Base-by-base conservation (phyloP, 2,797 vertebrate genomes). In the Emydoidea blandingii region DNA sequence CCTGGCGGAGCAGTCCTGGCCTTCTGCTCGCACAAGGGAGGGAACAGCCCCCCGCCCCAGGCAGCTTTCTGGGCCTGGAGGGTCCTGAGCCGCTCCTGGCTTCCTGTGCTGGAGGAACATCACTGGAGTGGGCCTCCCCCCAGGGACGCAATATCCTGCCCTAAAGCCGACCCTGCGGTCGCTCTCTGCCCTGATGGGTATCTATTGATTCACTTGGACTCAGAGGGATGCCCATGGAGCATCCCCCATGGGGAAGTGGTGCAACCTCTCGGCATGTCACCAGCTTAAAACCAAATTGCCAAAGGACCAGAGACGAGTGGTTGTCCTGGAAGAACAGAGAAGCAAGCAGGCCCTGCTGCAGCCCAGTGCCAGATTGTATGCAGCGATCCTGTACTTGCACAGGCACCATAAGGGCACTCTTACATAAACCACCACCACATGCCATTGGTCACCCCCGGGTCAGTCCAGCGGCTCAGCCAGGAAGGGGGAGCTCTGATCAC, bases 371-470 rank as follows among this genome's bases (percentile, higher is more conserved):
- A 29, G 80, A 62, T 41, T 0, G 0, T 3, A 2, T 49, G 68
- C 84, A 80, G 49, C 4, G 5, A 81, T 10, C 27, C 9, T 11
- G 53, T 6, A 14, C 27, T 16, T 44, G 25, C 37, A 10, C 4
- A 29, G 29, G 10, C 37, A 12, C 31, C 16, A 31, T 11, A 10
- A 11, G 41, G 81, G 37, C 16, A 19, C 8, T 12, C 6, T 59
- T 11, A 9, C 54, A 57, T 10, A 10, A 44, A 53, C 15, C 4
- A 31, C 41, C 41, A 11, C 23, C 53, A 29, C 8, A 15, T 25
- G 11, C 82, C 82, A 95, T 88, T 86, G 89, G 84, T 88, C 80
- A 81, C 49, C 15, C n/a, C 62, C 14, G 12, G 44, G 72, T 8
- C 41, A 47, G 41, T 10, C 65, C n/a, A 62, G 59, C 4, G 5